A percentile compares a stretch with the other conserved stretches of the same genome.
Conservation (phyloP, 2,797 vertebrate genomes). For the Platalea minor region DNA sequence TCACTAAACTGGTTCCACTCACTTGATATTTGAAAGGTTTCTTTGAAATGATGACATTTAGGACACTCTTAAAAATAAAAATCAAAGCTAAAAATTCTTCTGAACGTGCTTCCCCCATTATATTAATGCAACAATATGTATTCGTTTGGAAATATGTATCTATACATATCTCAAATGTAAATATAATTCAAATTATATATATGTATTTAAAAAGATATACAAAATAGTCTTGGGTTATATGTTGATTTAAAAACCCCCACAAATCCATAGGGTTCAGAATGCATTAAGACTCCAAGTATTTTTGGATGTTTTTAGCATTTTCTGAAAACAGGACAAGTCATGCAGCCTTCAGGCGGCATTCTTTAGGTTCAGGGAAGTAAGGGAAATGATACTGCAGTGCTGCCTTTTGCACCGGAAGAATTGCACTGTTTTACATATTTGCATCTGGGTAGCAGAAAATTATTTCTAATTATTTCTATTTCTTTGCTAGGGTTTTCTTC, state of each 20-base stretch:
- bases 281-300: not conserved
- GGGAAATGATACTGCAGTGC: not conserved
- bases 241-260: accelerated
- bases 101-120: accelerated
- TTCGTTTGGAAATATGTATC: not conserved
- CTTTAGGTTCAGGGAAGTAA: not conserved
- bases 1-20: not conserved
- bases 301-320: not conserved
- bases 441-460: not conserved
- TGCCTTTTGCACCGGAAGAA: not conserved
- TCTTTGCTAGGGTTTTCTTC: not conserved
- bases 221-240: not conserved
- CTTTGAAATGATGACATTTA: not conserved
- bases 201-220: not conserved
- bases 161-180: not conserved
- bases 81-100: not conserved
- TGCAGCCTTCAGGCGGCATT: not conserved
- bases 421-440: not conserved
- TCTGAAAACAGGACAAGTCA: not conserved
- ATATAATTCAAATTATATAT: not conserved
- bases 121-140: not conserved
- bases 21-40: not conserved
- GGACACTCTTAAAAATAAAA: not conserved
- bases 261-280: not conserved
- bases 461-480: not conserved